phyloP scores from a whole-genome alignment of 2,888 invertebrate species.

The Yponomeuta malinellus region DNA sequence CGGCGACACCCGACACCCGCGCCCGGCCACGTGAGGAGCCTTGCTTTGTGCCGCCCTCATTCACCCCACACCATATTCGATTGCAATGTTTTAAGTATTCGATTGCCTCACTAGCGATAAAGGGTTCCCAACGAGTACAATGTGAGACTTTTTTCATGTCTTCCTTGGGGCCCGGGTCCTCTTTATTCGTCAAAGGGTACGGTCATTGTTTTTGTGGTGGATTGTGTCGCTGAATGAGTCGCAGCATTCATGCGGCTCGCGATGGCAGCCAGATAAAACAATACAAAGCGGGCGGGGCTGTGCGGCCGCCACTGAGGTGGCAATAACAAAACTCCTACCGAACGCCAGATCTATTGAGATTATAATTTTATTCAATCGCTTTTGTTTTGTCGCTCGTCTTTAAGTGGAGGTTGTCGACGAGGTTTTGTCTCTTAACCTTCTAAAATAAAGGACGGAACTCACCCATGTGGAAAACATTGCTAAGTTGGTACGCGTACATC shows the following conservation, averaged over 20 bases:
- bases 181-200: slow-evolving; percentile 63
- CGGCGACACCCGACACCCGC: slow-evolving; percentile 50
- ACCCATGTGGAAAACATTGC: not conserved
- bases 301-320: slow-evolving; percentile 54
- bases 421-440: not conserved
- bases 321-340: slow-evolving; percentile 62
- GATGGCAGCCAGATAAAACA: slow-evolving; percentile 59
- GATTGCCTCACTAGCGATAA: slow-evolving; percentile 67
- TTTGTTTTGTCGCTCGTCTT: not conserved
- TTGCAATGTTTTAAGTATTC: slow-evolving; percentile 74
- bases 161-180: slow-evolving; percentile 35
- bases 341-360: slow-evolving; percentile 21
- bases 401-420: not conserved
- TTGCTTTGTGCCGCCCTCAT: slow-evolving; percentile 43
- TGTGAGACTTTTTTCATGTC: slow-evolving; percentile 55
- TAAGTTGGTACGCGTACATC: no score
- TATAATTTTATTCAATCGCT: not conserved
- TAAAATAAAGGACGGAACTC: not conserved
- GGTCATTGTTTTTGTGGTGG: slow-evolving; percentile 69
- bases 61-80: slow-evolving; percentile 61
- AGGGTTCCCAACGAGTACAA: slow-evolving; percentile 70
- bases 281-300: slow-evolving; percentile 54
- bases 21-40: slow-evolving; percentile 27
- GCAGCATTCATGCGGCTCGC: slow-evolving; percentile 58
- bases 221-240: slow-evolving; percentile 66